Evolutionary conservation across 1,140 invertebrate genomes (phyloP).

Genomic region (Drosophila cardini): DNA sequence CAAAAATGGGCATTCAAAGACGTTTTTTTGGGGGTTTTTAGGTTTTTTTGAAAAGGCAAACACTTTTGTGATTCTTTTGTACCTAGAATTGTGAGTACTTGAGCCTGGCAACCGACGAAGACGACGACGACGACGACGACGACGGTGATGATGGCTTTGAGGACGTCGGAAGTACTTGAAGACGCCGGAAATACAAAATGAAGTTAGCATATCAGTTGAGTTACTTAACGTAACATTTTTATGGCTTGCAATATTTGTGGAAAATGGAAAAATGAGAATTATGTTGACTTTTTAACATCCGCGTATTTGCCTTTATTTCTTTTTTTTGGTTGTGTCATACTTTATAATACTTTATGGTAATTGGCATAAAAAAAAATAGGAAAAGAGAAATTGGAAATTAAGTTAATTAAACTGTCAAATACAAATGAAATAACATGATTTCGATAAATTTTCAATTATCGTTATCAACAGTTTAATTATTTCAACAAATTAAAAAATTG

Average conservation of each 20-base stretch:
- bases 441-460: neutral
- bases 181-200: conserved; percentile 56
- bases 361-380: conserved; percentile 9
- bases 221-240: conserved; percentile 51
- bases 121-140: conserved; percentile 5
- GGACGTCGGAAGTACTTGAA: conserved; percentile 44
- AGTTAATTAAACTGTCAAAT: conserved; percentile 36
- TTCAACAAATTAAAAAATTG: too few relatives aligned
- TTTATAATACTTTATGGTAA: conserved; percentile 47
- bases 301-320: conserved; percentile 1
- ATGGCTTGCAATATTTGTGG: conserved; percentile 38
- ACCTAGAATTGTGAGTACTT: conserved; percentile 26
- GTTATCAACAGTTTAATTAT: neutral
- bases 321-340: conserved; percentile 21
- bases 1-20: neutral
- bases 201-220: conserved; percentile 55
- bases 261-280: conserved; percentile 9
- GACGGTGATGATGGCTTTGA: conserved; percentile 1
- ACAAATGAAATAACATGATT: neutral
- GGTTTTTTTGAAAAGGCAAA: conserved; percentile 10
- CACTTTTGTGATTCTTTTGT: conserved; percentile 31
- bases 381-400: conserved; percentile 14
- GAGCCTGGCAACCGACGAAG: conserved; percentile 33
- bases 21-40: neutral
- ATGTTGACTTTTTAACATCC: conserved; percentile 2